phyloP scores from a whole-genome alignment of 1,140 invertebrate species.

The Drosophila busckii region DNA sequence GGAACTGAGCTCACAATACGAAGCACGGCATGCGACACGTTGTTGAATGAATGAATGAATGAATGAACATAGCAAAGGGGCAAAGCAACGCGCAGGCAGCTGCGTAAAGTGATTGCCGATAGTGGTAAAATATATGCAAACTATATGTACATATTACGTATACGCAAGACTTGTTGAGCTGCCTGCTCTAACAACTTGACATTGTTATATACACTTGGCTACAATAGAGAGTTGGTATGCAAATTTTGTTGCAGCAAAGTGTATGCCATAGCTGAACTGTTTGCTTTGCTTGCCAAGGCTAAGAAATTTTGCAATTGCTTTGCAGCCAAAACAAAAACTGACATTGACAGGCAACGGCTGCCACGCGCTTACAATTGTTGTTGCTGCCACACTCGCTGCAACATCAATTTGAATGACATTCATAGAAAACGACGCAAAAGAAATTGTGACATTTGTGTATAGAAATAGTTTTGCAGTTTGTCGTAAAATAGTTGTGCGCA shows the following conservation, averaged over 20 bases:
- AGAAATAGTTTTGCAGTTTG: constrained; percentile 68
- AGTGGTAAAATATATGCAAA: constrained; percentile 56
- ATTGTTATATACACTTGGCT: too few relatives aligned
- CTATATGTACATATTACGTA: constrained; percentile 51
- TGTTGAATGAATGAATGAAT: constrained; percentile 45
- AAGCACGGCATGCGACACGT: constrained; percentile 1
- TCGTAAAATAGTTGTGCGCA: constrained; percentile 65
- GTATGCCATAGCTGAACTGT: constrained; percentile 14
- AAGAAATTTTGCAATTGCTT: constrained; percentile 67
- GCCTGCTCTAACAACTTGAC: too few relatives aligned
- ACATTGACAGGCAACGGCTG: constrained; percentile 55
- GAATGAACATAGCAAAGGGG: constrained; percentile 18
- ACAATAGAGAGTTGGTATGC: constrained; percentile 61
- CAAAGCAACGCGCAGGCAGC: too few relatives aligned
- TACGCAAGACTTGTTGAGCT: too few relatives aligned
- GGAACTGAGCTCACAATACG: constrained; percentile 35
- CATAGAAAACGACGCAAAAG: constrained; percentile 57
- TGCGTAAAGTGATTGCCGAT: constrained; percentile 62
- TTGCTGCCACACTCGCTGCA: constrained; percentile 42
- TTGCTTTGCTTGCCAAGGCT: constrained; percentile 29
- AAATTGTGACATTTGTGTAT: constrained; percentile 73
- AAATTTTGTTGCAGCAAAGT: constrained; percentile 20
- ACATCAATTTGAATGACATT: constrained; percentile 77
- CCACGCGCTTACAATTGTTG: constrained; percentile 27
- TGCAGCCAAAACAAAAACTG: constrained; percentile 43